Base-by-base conservation (phyloP, 2,113 vertebrate genomes). In the Galbula dea region DNA sequence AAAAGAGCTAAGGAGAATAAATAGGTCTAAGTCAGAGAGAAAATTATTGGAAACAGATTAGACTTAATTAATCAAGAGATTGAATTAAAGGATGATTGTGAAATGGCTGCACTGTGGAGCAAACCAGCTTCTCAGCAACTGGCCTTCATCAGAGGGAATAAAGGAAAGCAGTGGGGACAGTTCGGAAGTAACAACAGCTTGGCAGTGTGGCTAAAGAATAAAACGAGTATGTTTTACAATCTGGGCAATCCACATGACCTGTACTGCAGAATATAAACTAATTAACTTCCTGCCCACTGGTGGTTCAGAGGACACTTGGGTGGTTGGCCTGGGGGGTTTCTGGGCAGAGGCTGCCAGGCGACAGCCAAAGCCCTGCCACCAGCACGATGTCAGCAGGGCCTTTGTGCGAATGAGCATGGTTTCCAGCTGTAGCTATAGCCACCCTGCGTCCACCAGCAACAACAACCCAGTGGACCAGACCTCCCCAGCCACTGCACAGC, bases 381-480 rank as follows among this genome's bases (percentile, higher is more conserved):
- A 34, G 58, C 4, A 1, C 32, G 2, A 30, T 3, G 27, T 32
- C 58, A 36, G 62, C 66, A 39, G 27, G 32, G 26, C 37, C 57
- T 17, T 59, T 15, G 26, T 2, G 24, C 0, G 1, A 52, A 36
- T 1, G 0, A 55, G 24, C 61, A 11, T 24, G 54, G 24, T 15
- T 30, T 29, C 48, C 34, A 15, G 1, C 49, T 37, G 45, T 46
- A 54, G 37, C 62, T 23, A 32, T 12, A 34, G n/a, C 65, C 17
- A 15, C 32, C 37, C 43, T 5, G 37, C 37, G 30, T 46, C 55
- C 62, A 63, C 48, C 51, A 7, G 55, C 4, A 1, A 12, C 24
- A 7, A 29, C 52, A 7, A 16, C 55, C 23, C 37, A 2, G 7
- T 0, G 4, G 11, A 5, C 2, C 27, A 5, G 34, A 36, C 16